Evolutionary conservation across 2,113 vertebrate genomes (phyloP).

Genomic region (Myanophis thanlyinensis): DNA sequence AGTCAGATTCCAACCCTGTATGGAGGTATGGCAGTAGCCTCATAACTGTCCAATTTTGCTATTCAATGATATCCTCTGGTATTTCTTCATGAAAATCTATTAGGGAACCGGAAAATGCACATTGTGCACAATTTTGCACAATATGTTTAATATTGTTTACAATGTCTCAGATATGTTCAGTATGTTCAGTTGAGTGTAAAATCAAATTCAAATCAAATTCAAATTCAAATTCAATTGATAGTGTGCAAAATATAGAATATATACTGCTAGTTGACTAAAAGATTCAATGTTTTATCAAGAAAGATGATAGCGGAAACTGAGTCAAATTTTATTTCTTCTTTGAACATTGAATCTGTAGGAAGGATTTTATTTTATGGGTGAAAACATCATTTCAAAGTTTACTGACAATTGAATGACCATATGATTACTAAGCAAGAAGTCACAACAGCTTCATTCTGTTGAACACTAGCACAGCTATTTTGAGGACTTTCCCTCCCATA

Average conservation of each 20-base stretch:
- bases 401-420: not conserved
- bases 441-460: not conserved
- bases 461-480: not conserved
- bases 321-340: not conserved
- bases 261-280: conserved; percentile 28
- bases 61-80: not conserved
- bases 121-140: not conserved
- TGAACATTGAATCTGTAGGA: not conserved
- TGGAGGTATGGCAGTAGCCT: not conserved
- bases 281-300: conserved; percentile 27
- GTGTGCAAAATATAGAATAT: conserved; percentile 31
- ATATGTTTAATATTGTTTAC: not conserved
- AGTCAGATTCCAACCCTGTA: too few species aligned
- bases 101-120: not conserved
- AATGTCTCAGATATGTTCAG: not conserved
- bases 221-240: too few species aligned
- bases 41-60: not conserved
- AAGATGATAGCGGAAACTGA: conserved; percentile 16
- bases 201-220: too few species aligned
- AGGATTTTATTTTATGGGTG: not conserved
- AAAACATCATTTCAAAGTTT: not conserved
- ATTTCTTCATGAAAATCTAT: not conserved
- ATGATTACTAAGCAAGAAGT: not conserved
- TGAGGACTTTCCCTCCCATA: not conserved
- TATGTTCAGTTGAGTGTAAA: conserved; percentile 47